phyloP scores from a whole-genome alignment of 2,113 vertebrate species.

The Sus scrofa region T2T-Sscrofa CM000817.6:133386501-133387000 shows the following conservation, averaged over 20 bases:
- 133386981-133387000: not conserved
- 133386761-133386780: conserved; percentile 43
- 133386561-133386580: conserved; percentile 53
- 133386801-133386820: conserved; percentile 3
- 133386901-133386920: not conserved
- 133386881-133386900: conserved; percentile 14
- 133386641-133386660: not conserved
- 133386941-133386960: not conserved
- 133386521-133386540: not conserved
- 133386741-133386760: conserved; percentile 41
- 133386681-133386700: not conserved
- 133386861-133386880: not conserved
- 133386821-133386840: not conserved
- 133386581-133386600: conserved; percentile 8
- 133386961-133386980: not conserved
- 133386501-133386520: not conserved
- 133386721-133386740: conserved; percentile 19
- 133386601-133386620: conserved; percentile 26
- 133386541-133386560: conserved; percentile 24
- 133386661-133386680: conserved; percentile 13
- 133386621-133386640: not conserved
- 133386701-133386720: conserved; percentile 31
- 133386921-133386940: not conserved
- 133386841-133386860: not conserved
- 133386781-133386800: not conserved